Conservation (phyloP, 2,113 vertebrate species). For the Myanophis thanlyinensis region DNA sequence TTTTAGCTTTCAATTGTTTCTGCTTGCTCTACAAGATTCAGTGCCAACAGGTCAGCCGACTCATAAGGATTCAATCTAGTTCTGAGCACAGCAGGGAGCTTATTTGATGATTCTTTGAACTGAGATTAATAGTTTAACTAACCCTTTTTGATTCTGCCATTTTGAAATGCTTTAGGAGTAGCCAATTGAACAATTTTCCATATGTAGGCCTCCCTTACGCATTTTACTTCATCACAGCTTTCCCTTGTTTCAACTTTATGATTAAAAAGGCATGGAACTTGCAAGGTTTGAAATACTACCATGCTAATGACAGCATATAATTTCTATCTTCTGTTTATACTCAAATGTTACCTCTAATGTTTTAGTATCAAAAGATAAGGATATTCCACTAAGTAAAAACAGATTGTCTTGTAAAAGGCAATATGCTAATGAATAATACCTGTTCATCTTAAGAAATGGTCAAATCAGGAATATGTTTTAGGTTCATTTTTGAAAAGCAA, state of each 20-base stretch:
- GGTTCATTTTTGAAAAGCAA: not conserved
- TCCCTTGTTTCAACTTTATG: constrained; percentile 31
- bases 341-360: not conserved
- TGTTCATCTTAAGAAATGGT: not conserved
- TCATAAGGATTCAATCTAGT: constrained; percentile 62
- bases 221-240: constrained; percentile 45
- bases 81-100: constrained; percentile 34
- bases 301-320: not conserved
- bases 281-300: constrained; percentile 2
- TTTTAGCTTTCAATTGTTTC: constrained; percentile 33
- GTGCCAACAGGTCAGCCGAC: constrained; percentile 43
- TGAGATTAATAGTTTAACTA: constrained; percentile 57
- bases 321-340: not conserved
- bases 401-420: not conserved
- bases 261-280: constrained; percentile 30
- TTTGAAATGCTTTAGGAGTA: constrained; percentile 61
- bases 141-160: constrained; percentile 61
- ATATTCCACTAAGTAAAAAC: not conserved
- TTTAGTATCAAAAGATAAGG: not conserved
- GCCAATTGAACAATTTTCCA: constrained; percentile 34
- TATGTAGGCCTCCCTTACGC: constrained; percentile 4
- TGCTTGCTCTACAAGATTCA: constrained; percentile 31
- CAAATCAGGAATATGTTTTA: not conserved
- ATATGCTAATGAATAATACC: not conserved
- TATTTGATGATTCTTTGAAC: constrained; percentile 53